Evolutionary conservation across 92 coral and sea anemone genomes (phyloP).

Genomic region (Epizoanthus ramosus): DNA sequence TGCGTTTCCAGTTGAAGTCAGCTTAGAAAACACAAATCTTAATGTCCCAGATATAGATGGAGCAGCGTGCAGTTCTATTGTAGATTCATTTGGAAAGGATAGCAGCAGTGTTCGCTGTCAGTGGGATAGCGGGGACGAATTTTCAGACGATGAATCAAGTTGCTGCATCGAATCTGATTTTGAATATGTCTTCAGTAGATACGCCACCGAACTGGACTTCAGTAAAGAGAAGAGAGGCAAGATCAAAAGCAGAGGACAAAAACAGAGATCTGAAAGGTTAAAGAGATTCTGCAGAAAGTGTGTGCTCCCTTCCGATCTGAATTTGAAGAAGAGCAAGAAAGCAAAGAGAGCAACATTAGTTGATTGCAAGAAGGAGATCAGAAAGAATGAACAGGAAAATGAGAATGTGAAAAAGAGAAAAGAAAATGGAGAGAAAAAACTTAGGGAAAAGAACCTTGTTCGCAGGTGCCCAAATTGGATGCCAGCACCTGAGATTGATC

Average conservation of each 20-base stretch:
- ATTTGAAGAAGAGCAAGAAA: neutral
- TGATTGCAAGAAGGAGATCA: slow-evolving; percentile 32
- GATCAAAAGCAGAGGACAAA: neutral
- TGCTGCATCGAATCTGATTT: neutral
- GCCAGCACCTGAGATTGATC: neutral
- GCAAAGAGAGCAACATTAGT: neutral
- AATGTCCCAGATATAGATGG: neutral
- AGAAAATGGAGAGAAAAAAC: slow-evolving; percentile 44
- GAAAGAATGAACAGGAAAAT: slow-evolving; percentile 23
- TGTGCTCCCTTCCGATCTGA: neutral
- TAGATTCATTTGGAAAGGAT: neutral
- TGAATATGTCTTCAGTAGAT: slow-evolving; percentile 20
- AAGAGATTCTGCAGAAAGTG: slow-evolving; percentile 20
- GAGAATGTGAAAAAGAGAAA: slow-evolving; percentile 47
- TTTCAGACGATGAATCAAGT: slow-evolving; percentile 18
- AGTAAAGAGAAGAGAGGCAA: neutral
- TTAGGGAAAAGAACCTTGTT: slow-evolving; percentile 15
- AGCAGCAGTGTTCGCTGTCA: neutral
- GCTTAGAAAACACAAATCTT: neutral
- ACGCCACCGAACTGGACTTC: slow-evolving; percentile 5
- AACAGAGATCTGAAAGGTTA: slow-evolving; percentile 1
- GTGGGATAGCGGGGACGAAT: neutral
- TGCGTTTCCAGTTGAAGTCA: neutral
- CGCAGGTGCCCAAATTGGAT: slow-evolving; percentile 42
- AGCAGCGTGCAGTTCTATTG: neutral